phyloP scores from a whole-genome alignment of 64 coral and sea anemone species.

The Dendrophyllia cribrosa region DNA sequence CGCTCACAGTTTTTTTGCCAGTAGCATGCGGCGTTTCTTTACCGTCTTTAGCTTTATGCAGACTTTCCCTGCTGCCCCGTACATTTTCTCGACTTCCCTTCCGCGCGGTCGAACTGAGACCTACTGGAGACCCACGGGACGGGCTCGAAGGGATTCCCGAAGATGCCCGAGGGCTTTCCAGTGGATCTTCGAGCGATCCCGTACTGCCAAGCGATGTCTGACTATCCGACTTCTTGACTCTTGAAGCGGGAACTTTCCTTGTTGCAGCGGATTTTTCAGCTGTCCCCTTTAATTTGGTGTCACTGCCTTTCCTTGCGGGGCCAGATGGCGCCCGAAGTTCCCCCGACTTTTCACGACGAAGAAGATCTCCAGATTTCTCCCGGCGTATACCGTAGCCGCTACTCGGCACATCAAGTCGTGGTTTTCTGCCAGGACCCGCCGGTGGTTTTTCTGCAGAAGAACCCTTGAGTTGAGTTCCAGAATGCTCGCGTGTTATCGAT shows the following conservation, averaged over 20 bases:
- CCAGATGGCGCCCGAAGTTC: constrained; percentile 59
- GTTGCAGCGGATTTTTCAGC: constrained; percentile 49
- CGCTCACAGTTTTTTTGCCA: not conserved
- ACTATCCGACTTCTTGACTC: constrained; percentile 61
- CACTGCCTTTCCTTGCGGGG: constrained; percentile 64
- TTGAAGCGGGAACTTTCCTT: constrained; percentile 27
- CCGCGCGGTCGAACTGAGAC: constrained; percentile 7
- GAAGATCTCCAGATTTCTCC: constrained; percentile 86
- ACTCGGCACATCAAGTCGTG: constrained; percentile 70
- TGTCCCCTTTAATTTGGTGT: constrained; percentile 59
- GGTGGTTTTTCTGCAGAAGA: constrained; percentile 48
- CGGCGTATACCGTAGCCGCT: constrained; percentile 83
- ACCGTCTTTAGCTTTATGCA: constrained; percentile 23
- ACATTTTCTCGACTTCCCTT: constrained; percentile 46
- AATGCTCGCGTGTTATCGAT: constrained; percentile 37
- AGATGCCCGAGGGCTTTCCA: constrained; percentile 30
- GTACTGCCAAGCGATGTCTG: constrained; percentile 85
- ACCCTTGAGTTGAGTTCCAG: constrained; percentile 6
- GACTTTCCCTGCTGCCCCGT: constrained; percentile 51
- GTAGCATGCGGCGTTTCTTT: not conserved
- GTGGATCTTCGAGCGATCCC: constrained; percentile 61
- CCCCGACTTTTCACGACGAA: constrained; percentile 54
- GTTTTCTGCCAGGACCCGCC: constrained; percentile 41
- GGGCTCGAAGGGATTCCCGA: constrained; percentile 25
- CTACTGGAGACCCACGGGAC: constrained; percentile 14